Evolutionary conservation across 2,113 vertebrate species (phyloP).

Genomic region (Tragelaphus imberbis): DNA sequence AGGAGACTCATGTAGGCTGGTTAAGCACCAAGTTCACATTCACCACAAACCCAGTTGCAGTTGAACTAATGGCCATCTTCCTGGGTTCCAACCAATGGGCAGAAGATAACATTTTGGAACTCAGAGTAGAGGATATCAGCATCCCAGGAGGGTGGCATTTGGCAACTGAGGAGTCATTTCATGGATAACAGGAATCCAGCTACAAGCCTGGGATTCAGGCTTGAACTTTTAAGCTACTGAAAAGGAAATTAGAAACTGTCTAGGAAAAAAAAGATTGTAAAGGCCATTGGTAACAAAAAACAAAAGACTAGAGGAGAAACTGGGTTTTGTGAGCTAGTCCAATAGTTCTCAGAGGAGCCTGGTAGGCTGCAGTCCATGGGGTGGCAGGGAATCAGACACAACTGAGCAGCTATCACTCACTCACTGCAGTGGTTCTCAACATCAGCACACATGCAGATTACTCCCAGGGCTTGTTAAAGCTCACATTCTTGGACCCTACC

Average conservation of each 20-base stretch:
- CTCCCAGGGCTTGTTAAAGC: neutral
- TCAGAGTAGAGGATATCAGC: neutral
- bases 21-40: neutral
- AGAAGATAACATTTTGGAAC: neutral
- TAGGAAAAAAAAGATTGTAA: neutral
- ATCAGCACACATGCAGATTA: neutral
- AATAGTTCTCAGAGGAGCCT: neutral
- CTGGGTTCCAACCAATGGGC: neutral
- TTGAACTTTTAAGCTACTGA: neutral
- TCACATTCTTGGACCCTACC: neutral
- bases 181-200: neutral
- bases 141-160: neutral
- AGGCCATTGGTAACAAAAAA: neutral
- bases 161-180: neutral
- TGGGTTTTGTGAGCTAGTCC: neutral
- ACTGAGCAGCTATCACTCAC: neutral
- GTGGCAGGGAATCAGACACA: neutral
- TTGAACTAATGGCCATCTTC: neutral
- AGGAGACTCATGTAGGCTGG: neutral
- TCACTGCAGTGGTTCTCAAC: neutral
- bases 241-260: neutral
- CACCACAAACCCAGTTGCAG: neutral
- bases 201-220: neutral
- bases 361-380: neutral
- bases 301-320: neutral